Evolutionary conservation across 1,140 invertebrate genomes (phyloP), one percentile per base, ranked within the genome.

Genomic region (Heterodera schachtii): DNA sequence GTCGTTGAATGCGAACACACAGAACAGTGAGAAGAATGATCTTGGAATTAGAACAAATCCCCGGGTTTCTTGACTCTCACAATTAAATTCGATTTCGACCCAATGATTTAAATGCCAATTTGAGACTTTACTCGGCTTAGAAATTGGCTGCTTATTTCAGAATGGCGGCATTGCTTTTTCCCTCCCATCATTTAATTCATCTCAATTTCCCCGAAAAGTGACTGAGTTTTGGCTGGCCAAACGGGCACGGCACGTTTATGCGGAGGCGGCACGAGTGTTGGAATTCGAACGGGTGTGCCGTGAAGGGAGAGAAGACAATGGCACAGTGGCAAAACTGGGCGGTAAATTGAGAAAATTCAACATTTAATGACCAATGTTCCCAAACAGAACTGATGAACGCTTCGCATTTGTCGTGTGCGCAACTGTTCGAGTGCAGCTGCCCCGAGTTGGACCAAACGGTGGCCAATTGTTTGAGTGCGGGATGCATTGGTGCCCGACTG

Each of bases 401-500:
- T 73, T 98, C 95, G 89, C 97, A 99, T 90, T 89, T 91, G 1
- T 97, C 95, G 88, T 93, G 97, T 46, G 91, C 93, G 76, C 92
- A 94, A 73, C 90, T 95, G 1, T 99, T 97, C 90, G 95, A 98
- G 90, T 99, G 97, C 90, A 97, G 95, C 76, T 96, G 97, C 92
- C 80, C 80, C 1, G 93, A 94, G 85, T 92, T 99, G 78, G 96
- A 99, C 90, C 91, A 91, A 74, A 91, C 98, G 5, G 95, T 98
- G 49, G 90, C 93, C 46, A 90, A 94, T 70, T 95, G 95, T n/a
- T 90, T 92, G 77, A 90, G 93, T 73, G 91, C 93, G 77, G 93
- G 94, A 57, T 93, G 94, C 7, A 91, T 94, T 41, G 95, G 96
- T 52, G 94, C 95, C 9, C 92, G 97, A 82, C 91, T 99, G 52